Evolutionary conservation across 2,888 invertebrate species (phyloP).

Genomic region (Cheilosia grossa): DNA sequence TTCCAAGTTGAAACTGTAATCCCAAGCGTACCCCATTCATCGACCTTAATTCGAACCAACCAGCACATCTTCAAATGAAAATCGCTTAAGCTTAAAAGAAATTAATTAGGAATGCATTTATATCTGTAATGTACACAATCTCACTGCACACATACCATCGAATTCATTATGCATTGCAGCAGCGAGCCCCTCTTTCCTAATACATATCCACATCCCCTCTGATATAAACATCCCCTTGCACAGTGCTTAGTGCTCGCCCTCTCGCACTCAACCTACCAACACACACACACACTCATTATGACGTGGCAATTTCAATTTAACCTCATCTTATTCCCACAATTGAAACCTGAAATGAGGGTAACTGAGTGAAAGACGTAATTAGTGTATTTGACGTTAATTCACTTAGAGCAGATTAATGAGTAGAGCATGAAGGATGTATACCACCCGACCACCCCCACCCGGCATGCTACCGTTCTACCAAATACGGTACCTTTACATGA

Average conservation of each 20-base stretch:
- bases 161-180: slow-evolving; percentile 22
- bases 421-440: slow-evolving; percentile 75
- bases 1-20: background rate
- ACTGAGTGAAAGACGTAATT: slow-evolving; percentile 77
- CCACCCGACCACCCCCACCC: slow-evolving; percentile 6
- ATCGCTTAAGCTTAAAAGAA: slow-evolving; percentile 21
- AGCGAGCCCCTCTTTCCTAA: background rate
- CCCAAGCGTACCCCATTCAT: background rate
- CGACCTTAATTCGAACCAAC: background rate
- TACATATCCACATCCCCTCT: background rate
- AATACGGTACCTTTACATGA: slow-evolving; percentile 40
- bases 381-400: slow-evolving; percentile 77
- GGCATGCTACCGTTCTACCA: slow-evolving; percentile 17
- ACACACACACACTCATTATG: slow-evolving; percentile 44
- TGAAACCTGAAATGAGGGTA: slow-evolving; percentile 77
- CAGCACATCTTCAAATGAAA: background rate
- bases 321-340: slow-evolving; percentile 75
- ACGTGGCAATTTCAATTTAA: slow-evolving; percentile 75
- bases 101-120: slow-evolving; percentile 32
- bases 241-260: background rate
- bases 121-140: slow-evolving; percentile 1
- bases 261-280: background rate
- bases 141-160: background rate
- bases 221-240: too few species aligned
- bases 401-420: slow-evolving; percentile 77